Evolutionary conservation across 2,888 invertebrate species (phyloP).

Genomic region (Phasia obesa): DNA sequence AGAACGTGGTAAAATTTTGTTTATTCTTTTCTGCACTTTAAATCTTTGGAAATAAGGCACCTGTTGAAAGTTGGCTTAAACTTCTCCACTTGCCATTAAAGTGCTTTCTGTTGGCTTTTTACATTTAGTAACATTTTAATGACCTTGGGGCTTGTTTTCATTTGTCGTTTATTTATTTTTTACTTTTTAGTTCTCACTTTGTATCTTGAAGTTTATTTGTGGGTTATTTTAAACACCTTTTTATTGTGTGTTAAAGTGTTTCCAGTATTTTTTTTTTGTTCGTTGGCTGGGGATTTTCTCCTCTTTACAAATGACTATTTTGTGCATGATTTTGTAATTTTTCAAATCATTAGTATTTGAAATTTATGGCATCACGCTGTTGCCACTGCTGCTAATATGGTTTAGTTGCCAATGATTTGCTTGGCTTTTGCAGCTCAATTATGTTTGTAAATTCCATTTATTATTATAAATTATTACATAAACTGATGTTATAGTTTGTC

Average conservation of each 20-base stretch:
- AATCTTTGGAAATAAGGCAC: background rate
- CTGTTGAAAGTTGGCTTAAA: conserved; percentile 12
- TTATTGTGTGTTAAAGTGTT: conserved; percentile 24
- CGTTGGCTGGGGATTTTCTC: conserved; percentile 22
- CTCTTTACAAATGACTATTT: conserved; percentile 70
- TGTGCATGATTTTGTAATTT: conserved; percentile 76
- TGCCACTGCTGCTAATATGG: conserved; percentile 67
- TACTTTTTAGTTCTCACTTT: conserved; percentile 8
- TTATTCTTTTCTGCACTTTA: background rate
- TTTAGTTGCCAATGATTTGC: conserved; percentile 61
- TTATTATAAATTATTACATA: conserved; percentile 45
- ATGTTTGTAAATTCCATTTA: conserved; percentile 60
- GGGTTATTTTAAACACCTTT: conserved; percentile 49
- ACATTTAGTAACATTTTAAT: conserved; percentile 64
- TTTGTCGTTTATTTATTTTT: conserved; percentile 73
- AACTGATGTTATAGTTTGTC: conserved; percentile 42
- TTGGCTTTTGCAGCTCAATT: conserved; percentile 68
- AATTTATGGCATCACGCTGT: conserved; percentile 71
- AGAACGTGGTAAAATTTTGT: background rate
- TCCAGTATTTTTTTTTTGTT: background rate
- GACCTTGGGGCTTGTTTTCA: conserved; percentile 78
- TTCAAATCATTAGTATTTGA: conserved; percentile 70
- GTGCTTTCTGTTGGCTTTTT: conserved; percentile 7
- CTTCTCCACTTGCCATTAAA: background rate
- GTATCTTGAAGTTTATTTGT: conserved; percentile 15